These are phyloP conservation scores for Apantesis nais DNA, from an alignment of 2,888 invertebrate genomes.

Conservation along the genomic window DNA sequence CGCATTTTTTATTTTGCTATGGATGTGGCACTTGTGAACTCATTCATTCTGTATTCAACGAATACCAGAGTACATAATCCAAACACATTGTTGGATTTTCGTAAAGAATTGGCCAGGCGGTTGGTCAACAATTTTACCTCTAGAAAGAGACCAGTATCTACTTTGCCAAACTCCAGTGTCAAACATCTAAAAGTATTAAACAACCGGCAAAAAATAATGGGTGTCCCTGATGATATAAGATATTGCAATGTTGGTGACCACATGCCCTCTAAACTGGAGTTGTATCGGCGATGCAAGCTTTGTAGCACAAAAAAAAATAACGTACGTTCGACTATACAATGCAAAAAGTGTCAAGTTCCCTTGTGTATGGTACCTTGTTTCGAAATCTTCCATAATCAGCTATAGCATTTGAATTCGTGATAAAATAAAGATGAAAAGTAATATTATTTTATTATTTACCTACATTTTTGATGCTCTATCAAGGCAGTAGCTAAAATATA, in stretches of 20 bases:
- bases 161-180: too few species aligned
- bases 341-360: constrained; percentile 24
- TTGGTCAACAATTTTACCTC: constrained; percentile 36
- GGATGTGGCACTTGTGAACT: constrained; percentile 42
- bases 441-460: too few species aligned
- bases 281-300: constrained; percentile 34
- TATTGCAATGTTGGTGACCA: constrained; percentile 36
- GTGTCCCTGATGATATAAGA: constrained; percentile 29
- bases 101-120: constrained; percentile 2
- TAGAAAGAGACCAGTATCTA: constrained; percentile 37
- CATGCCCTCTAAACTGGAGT: constrained; percentile 28
- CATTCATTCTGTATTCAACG: constrained; percentile 37
- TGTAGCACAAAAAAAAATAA: constrained; percentile 35
- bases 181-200: too few species aligned
- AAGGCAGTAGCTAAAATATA: too few species aligned
- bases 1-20: constrained; percentile 45
- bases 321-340: constrained; percentile 8
- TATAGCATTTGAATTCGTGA: too few species aligned
- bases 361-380: constrained; percentile 29
- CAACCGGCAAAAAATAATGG: constrained; percentile 28
- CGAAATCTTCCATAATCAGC: constrained; percentile 23
- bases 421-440: too few species aligned
- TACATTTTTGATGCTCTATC: too few species aligned
- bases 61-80: constrained; percentile 34
- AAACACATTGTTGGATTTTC: constrained; percentile 23